Evolutionary conservation across 1,140 invertebrate genomes (phyloP).

Genomic region (Papilio machaon): DNA sequence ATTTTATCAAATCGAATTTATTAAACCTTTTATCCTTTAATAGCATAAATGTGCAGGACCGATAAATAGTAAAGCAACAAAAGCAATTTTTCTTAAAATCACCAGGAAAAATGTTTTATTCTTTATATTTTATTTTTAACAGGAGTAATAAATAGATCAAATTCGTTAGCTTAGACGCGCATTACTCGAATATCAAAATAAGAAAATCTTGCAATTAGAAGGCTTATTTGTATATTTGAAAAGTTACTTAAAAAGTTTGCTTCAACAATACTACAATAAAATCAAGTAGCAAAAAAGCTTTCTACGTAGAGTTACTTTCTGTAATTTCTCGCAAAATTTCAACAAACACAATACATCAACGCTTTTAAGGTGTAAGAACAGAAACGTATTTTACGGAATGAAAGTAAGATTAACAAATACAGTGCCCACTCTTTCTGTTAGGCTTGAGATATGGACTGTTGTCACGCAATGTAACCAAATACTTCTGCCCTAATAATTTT

Average conservation of each 20-base stretch:
- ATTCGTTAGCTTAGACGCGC: too few relatives aligned
- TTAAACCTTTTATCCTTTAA: neutral
- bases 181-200: too few relatives aligned
- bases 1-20: neutral
- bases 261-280: neutral
- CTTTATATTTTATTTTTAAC: too few relatives aligned
- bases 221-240: neutral
- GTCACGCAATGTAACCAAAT: constrained; percentile 59
- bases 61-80: too few relatives aligned
- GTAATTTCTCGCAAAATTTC: constrained; percentile 21
- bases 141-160: too few relatives aligned
- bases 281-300: neutral
- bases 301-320: neutral
- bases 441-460: constrained; percentile 54
- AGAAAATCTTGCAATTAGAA: too few relatives aligned
- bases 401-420: constrained; percentile 70
- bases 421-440: constrained; percentile 59
- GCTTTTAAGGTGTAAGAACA: constrained; percentile 47
- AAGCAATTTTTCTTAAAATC: too few relatives aligned
- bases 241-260: neutral
- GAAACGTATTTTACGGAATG: constrained; percentile 64
- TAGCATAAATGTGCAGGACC: neutral
- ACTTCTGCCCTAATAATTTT: constrained; percentile 31
- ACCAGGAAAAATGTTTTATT: too few relatives aligned
- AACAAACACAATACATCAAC: constrained; percentile 37